These are phyloP conservation scores for Tiphia femorata DNA, from an alignment of 2,888 invertebrate species.

Conservation along the genomic window DNA sequence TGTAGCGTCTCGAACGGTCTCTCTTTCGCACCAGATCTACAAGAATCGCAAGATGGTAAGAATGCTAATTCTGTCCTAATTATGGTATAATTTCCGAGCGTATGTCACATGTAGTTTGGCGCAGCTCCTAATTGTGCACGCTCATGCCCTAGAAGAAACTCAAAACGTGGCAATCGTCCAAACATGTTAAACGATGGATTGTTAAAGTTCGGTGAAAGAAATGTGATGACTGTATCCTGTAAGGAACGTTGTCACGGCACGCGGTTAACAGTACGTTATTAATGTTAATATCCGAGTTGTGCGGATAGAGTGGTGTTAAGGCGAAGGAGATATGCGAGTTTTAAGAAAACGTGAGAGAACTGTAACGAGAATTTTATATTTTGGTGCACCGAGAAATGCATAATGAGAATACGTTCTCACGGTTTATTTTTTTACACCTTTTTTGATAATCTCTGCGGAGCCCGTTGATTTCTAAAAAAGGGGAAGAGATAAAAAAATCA, in stretches of 20 bases:
- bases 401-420: conserved; percentile 28
- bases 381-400: conserved; percentile 15
- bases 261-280: conserved; percentile 17
- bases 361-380: conserved; percentile 13
- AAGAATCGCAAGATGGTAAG: conserved; percentile 3
- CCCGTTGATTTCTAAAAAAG: conserved; percentile 16
- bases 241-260: conserved; percentile 30
- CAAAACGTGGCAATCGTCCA: conserved; percentile 41
- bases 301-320: too few species aligned
- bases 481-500: conserved; percentile 17
- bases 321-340: conserved; percentile 12
- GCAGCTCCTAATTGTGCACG: conserved; percentile 40
- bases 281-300: conserved; percentile 30
- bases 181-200: conserved; percentile 44
- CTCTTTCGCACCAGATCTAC: background rate
- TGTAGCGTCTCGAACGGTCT: background rate
- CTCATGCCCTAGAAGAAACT: conserved; percentile 25
- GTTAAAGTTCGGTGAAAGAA: conserved; percentile 49
- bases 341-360: conserved; percentile 4
- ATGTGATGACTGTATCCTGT: conserved; percentile 30
- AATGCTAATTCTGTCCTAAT: conserved; percentile 41
- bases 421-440: conserved; percentile 32
- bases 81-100: conserved; percentile 36
- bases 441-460: background rate
- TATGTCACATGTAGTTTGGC: conserved; percentile 36